These are phyloP conservation scores for Acanthococcus lagerstroemiae DNA, from an alignment of 2,888 invertebrate species.

Conservation along the genomic window DNA sequence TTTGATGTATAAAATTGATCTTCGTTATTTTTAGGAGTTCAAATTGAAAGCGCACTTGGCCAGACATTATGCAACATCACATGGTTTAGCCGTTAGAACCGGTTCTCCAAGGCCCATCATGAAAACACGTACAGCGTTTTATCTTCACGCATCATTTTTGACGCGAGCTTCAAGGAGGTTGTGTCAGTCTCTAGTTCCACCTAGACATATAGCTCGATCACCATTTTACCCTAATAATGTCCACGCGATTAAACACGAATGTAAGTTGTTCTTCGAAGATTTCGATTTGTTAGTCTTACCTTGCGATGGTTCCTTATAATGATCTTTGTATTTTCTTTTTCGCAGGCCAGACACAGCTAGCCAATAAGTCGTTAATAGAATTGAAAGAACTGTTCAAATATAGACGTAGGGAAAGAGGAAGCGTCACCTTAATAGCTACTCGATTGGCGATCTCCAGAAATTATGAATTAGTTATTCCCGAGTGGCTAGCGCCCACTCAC, in stretches of 20 bases:
- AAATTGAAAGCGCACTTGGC: conserved; percentile 89
- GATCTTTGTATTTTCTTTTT: conserved; percentile 15
- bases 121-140: conserved; percentile 95
- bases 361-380: conserved; percentile 48
- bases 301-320: not conserved
- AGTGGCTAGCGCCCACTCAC: conserved; percentile 65
- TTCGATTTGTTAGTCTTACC: not conserved
- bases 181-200: conserved; percentile 64
- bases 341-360: conserved; percentile 46
- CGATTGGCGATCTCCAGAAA: conserved; percentile 54
- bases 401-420: conserved; percentile 51
- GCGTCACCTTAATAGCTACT: conserved; percentile 61
- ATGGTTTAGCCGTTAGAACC: conserved; percentile 62
- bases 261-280: conserved; percentile 50
- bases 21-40: conserved; percentile 58
- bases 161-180: conserved; percentile 80
- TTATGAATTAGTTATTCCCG: conserved; percentile 46
- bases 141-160: conserved; percentile 80
- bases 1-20: too few relatives aligned
- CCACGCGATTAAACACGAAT: conserved; percentile 76
- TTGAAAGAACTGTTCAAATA: conserved; percentile 49
- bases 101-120: conserved; percentile 83
- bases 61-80: conserved; percentile 86
- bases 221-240: conserved; percentile 66
- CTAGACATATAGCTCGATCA: conserved; percentile 77